Percentiles rank a stretch among this genome's conserved stretches.
Conservation (phyloP, 2,113 vertebrate species). For the Eulacestoma nigropectus region DNA sequence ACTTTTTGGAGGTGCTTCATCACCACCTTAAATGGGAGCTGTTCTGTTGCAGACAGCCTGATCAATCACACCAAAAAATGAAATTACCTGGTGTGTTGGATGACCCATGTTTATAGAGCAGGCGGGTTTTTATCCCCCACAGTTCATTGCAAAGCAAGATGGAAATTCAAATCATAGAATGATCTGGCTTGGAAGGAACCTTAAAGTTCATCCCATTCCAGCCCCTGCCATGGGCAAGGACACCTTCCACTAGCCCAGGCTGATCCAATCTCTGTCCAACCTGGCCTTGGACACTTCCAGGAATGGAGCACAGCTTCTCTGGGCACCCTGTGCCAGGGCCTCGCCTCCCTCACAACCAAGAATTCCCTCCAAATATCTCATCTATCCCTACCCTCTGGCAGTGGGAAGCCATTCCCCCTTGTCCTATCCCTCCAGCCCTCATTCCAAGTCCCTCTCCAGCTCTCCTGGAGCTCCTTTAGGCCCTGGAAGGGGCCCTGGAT, state of each 20-base stretch:
- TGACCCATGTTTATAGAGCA: background rate
- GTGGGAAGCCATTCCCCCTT: background rate
- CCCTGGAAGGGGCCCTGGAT: accelerated
- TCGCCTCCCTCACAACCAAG: accelerated
- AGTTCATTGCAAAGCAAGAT: background rate
- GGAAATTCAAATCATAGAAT: background rate
- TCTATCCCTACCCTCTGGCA: accelerated
- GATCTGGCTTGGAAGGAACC: background rate
- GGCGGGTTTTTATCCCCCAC: background rate
- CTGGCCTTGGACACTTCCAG: background rate
- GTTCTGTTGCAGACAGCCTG: background rate
- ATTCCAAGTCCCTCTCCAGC: background rate
- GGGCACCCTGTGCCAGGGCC: accelerated
- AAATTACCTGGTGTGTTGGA: background rate
- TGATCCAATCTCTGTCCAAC: accelerated
- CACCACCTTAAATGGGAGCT: background rate
- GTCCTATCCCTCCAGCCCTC: background rate
- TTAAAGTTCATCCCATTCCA: accelerated
- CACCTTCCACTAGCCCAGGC: accelerated
- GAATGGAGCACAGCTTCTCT: background rate
- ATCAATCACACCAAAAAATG: background rate
- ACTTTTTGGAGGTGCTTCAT: background rate
- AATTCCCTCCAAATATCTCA: background rate
- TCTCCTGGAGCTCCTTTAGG: background rate
- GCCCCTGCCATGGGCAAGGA: accelerated